These are phyloP conservation scores for Lasioglossum morio DNA, from an alignment of 2,888 invertebrate genomes.

Conservation along the genomic window DNA sequence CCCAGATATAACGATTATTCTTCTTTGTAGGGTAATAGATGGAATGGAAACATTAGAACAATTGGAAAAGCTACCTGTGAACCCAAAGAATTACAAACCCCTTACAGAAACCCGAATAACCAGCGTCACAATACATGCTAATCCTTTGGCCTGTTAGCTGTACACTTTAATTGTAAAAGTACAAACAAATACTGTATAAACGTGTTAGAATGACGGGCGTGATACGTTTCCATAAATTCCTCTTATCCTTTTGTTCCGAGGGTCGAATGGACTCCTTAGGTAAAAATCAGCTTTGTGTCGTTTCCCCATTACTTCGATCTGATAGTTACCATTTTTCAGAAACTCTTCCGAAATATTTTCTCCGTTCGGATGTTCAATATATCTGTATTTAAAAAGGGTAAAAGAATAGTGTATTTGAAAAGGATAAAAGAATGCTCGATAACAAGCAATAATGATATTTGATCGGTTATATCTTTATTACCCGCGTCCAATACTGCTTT, in stretches of 20 bases:
- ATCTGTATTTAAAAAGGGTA: slow-evolving; percentile 81
- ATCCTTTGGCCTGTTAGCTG: slow-evolving; percentile 94
- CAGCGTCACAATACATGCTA: slow-evolving; percentile 97
- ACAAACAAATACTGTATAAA: neutral
- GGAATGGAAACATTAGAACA: slow-evolving; percentile 98
- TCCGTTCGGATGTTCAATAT: slow-evolving; percentile 87
- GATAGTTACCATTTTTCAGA: slow-evolving; percentile 90
- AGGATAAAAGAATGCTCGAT: neutral
- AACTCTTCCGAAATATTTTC: slow-evolving; percentile 88
- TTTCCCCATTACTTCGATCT: slow-evolving; percentile 92
- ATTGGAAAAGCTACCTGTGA: slow-evolving; percentile 96
- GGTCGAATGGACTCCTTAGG: slow-evolving; percentile 93
- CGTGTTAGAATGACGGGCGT: neutral
- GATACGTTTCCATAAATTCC: slow-evolving; percentile 83
- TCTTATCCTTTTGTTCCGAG: slow-evolving; percentile 89
- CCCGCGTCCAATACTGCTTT: slow-evolving; percentile 88
- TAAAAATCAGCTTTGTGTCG: slow-evolving; percentile 90
- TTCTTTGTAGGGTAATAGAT: slow-evolving; percentile 94
- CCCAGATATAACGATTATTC: neutral
- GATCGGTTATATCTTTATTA: slow-evolving; percentile 78
- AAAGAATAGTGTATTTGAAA: neutral
- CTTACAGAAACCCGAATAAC: slow-evolving; percentile 94
- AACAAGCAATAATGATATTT: neutral
- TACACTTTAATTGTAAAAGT: slow-evolving; percentile 7
- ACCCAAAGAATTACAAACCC: slow-evolving; percentile 96